A percentile compares a stretch with the other conserved stretches of the same genome.
Conservation (phyloP, 2,797 vertebrate species). For the Streptopelia turtur region DNA sequence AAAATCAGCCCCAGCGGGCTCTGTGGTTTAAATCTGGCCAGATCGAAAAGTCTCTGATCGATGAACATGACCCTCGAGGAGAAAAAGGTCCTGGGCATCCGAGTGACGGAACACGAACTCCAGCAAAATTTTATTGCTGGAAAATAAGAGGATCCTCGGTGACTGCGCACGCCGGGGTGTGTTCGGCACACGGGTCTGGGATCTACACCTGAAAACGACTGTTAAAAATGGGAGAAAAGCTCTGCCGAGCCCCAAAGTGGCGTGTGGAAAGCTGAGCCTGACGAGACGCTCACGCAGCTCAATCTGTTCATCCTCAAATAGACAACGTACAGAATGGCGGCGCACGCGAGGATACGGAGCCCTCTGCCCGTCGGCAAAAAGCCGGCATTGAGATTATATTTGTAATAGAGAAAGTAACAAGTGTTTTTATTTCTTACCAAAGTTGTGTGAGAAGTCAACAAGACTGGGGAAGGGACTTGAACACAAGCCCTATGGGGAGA, state of each 20-base stretch:
- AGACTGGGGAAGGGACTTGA: no score
- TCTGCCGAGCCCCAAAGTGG: background rate
- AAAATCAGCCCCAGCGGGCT: background rate
- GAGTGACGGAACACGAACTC: background rate
- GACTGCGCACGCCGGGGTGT: background rate
- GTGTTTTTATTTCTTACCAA: rapidly evolving
- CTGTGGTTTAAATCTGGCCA: background rate
- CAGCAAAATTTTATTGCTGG: background rate
- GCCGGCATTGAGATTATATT: background rate
- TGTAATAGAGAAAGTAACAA: background rate
- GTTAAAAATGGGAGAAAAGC: background rate
- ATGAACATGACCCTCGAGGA: background rate
- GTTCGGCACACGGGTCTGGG: background rate
- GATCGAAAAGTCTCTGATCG: background rate
- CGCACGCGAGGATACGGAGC: rapidly evolving
- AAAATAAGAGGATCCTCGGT: background rate
- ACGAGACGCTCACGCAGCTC: background rate
- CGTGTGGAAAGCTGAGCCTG: background rate
- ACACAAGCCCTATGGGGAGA: no score
- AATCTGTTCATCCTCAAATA: slow-evolving; percentile 7
- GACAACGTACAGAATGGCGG: background rate
- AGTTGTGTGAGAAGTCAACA: background rate
- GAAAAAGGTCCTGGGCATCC: background rate
- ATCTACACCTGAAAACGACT: background rate
- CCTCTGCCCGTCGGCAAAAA: rapidly evolving